phyloP scores from a whole-genome alignment of 2,113 vertebrate genomes.

The Scomber japonicus region DNA sequence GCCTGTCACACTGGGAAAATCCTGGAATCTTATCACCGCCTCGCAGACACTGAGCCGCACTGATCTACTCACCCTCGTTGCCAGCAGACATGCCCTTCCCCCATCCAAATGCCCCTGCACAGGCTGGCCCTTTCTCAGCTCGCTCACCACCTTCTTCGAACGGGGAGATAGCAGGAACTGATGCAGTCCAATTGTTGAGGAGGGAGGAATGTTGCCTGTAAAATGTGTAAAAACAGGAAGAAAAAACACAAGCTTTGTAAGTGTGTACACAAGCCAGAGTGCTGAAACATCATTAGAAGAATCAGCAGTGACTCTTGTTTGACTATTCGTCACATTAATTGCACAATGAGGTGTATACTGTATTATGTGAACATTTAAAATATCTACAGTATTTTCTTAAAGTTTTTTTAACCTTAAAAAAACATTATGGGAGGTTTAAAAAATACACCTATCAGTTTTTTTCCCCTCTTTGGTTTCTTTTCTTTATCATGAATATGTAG shows the following conservation, averaged over 20 bases:
- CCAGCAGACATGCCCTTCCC: slow-evolving; percentile 82
- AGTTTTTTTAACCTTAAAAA: background rate
- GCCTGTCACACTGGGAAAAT: slow-evolving; percentile 87
- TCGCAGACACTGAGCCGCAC: slow-evolving; percentile 85
- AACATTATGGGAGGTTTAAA: background rate
- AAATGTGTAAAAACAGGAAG: slow-evolving; percentile 52
- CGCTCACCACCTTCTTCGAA: slow-evolving; percentile 68
- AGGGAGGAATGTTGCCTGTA: slow-evolving; percentile 69
- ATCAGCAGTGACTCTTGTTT: background rate
- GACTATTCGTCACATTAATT: background rate
- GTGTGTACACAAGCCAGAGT: slow-evolving; percentile 18
- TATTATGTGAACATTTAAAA: slow-evolving; percentile 9
- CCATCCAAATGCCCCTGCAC: slow-evolving; percentile 75
- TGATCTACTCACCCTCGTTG: slow-evolving; percentile 86
- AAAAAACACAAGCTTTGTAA: slow-evolving; percentile 43
- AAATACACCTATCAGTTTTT: background rate
- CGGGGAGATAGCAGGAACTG: slow-evolving; percentile 73
- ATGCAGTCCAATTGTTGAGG: slow-evolving; percentile 71
- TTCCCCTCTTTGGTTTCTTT: background rate
- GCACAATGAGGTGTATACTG: background rate
- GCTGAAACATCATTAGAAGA: background rate
- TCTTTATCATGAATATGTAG: background rate
- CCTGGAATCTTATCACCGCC: slow-evolving; percentile 87
- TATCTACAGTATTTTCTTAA: background rate
- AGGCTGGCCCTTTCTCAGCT: slow-evolving; percentile 74